A percentile compares a stretch with the other conserved stretches of the same genome.
Evolutionary conservation across 2,797 vertebrate genomes (phyloP).

Genomic region (Pseudomugil tenellus): DNA sequence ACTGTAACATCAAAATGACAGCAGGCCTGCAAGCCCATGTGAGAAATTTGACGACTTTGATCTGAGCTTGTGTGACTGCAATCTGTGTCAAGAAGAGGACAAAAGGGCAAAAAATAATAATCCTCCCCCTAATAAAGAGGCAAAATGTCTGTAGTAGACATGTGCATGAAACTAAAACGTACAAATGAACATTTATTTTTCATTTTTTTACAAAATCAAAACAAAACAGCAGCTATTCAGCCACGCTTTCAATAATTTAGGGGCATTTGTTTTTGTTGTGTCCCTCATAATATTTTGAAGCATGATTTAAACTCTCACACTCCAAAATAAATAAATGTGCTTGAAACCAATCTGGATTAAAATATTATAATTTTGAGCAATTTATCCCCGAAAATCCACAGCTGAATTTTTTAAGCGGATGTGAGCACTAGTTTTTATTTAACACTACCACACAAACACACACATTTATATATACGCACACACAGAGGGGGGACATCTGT

Average conservation of each 20-base stretch:
- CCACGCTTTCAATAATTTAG: constrained; percentile 53
- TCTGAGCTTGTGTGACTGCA: constrained; percentile 25
- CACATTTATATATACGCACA: neutral
- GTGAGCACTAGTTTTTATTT: constrained; percentile 78
- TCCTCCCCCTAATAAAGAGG: neutral
- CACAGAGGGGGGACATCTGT: constrained; percentile 74
- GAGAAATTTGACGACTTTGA: constrained; percentile 51
- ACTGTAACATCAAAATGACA: constrained; percentile 39
- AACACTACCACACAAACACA: constrained; percentile 64
- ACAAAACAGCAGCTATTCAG: constrained; percentile 9
- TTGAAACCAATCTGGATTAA: constrained; percentile 78
- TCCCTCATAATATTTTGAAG: constrained; percentile 39
- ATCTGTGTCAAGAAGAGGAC: constrained; percentile 21
- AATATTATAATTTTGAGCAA: constrained; percentile 77
- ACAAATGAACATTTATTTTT: constrained; percentile 13
- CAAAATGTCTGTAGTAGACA: neutral
- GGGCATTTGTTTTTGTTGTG: constrained; percentile 48
- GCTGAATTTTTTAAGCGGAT: constrained; percentile 79
- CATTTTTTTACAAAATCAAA: neutral
- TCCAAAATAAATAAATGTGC: constrained; percentile 76
- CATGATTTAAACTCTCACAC: constrained; percentile 66
- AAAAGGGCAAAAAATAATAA: constrained; percentile 18
- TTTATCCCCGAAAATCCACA: constrained; percentile 78
- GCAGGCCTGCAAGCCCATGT: constrained; percentile 44
- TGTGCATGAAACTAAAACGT: constrained; percentile 13